A percentile compares a stretch with the other conserved stretches of the same genome.
Evolutionary conservation across 2,888 invertebrate genomes (phyloP).

Genomic region (Idaea straminata): DNA sequence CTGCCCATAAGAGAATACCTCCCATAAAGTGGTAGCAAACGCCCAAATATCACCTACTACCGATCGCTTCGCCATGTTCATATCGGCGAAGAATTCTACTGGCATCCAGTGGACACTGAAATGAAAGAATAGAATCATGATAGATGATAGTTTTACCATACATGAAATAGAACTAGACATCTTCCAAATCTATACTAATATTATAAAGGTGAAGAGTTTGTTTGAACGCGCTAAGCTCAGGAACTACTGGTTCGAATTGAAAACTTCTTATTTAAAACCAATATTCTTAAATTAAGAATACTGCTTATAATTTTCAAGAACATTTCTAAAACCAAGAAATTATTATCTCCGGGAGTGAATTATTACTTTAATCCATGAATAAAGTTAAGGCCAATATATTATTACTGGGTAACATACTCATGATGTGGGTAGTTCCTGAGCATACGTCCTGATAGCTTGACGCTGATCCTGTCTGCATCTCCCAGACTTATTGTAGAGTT

Average conservation of each 20-base stretch:
- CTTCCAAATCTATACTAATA: too few species aligned
- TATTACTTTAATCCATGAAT: too few species aligned
- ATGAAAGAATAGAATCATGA: slow-evolving; percentile 8
- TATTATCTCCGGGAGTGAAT: too few species aligned
- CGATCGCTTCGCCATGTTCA: slow-evolving; percentile 83
- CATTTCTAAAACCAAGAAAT: not conserved
- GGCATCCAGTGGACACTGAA: slow-evolving; percentile 95
- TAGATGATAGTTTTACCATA: too few species aligned
- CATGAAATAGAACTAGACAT: too few species aligned
- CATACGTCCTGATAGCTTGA: slow-evolving; percentile 92
- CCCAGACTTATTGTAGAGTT: too few species aligned
- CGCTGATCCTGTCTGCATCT: slow-evolving; percentile 83
- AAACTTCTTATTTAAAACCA: too few species aligned
- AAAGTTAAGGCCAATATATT: too few species aligned
- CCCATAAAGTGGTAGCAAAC: slow-evolving; percentile 94
- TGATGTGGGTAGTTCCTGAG: slow-evolving; percentile 80
- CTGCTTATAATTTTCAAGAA: too few species aligned
- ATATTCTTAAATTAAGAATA: not conserved
- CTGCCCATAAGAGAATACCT: slow-evolving; percentile 91
- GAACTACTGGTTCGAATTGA: too few species aligned
- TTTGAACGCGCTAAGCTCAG: too few species aligned
- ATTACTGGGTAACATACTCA: slow-evolving; percentile 54
- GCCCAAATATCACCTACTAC: slow-evolving; percentile 93
- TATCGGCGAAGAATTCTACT: slow-evolving; percentile 87
- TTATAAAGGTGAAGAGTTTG: too few species aligned